A percentile compares a stretch with the other conserved stretches of the same genome.
These are phyloP conservation scores for Pemphigus obesinymphae DNA, from an alignment of 1,140 invertebrate species.

Conservation along the genomic window DNA sequence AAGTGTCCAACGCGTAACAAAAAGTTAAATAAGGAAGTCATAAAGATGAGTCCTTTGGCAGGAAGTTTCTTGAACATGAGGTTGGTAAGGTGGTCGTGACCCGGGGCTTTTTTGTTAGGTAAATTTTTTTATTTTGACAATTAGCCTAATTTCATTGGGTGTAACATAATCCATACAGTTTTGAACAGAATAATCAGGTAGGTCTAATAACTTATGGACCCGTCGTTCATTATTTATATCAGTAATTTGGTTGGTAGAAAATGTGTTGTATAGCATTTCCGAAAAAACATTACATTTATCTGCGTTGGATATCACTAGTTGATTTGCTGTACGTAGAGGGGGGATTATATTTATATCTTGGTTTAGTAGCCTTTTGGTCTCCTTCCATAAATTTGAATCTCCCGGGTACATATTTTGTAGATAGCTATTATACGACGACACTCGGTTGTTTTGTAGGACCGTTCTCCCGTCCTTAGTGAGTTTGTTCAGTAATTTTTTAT, in stretches of 20 bases:
- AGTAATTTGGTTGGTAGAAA: background rate
- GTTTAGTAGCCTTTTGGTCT: background rate
- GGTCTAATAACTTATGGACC: background rate
- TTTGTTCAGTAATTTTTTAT: too few species aligned
- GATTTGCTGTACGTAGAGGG: background rate
- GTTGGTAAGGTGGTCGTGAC: too few species aligned
- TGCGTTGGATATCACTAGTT: background rate
- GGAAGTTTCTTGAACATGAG: too few species aligned
- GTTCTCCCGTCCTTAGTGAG: too few species aligned
- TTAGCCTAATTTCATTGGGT: background rate
- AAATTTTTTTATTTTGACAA: background rate
- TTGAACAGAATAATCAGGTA: background rate
- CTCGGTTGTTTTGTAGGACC: too few species aligned
- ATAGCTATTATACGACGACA: too few species aligned
- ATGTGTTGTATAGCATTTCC: background rate
- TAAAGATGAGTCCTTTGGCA: too few species aligned
- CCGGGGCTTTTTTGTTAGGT: too few species aligned
- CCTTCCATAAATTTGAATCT: background rate
- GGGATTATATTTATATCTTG: background rate
- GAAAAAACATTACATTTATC: background rate
- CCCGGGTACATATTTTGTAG: too few species aligned
- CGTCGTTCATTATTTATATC: background rate
- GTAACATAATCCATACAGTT: background rate
- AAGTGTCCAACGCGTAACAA: too few species aligned
- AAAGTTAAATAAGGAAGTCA: too few species aligned